A percentile compares a stretch with the other conserved stretches of the same genome.
phyloP scores from a whole-genome alignment of 2,113 vertebrate genomes.

The Lophura nycthemera region DNA sequence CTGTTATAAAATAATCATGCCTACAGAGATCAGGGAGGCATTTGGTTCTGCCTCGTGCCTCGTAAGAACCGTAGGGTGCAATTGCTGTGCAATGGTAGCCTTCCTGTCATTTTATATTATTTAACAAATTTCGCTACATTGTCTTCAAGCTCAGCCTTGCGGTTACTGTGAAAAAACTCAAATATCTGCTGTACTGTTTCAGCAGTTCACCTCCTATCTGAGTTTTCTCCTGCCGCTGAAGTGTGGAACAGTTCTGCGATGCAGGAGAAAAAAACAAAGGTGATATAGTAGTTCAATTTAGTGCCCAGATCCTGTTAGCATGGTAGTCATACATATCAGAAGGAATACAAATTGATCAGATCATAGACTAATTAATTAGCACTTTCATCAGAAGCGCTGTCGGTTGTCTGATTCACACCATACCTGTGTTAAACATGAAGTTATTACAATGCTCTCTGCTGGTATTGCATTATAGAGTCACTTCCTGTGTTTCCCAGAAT shows the following conservation, averaged over 20 bases:
- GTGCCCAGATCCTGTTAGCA: neutral
- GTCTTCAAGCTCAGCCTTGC: slow-evolving; percentile 58
- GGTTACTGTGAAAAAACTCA: slow-evolving; percentile 21
- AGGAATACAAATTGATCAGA: neutral
- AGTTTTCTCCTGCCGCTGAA: neutral
- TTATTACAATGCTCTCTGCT: neutral
- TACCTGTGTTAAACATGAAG: neutral
- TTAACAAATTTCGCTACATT: slow-evolving; percentile 48
- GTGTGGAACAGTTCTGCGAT: neutral
- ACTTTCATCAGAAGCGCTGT: neutral
- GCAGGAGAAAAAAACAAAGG: neutral
- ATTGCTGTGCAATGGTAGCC: slow-evolving; percentile 1
- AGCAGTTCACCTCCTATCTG: neutral
- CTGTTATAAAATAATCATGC: slow-evolving; percentile 50
- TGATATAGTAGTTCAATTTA: neutral
- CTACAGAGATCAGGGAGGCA: neutral
- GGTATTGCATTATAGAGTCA: neutral
- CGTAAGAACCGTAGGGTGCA: slow-evolving; percentile 20
- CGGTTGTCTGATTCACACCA: neutral
- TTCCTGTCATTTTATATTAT: slow-evolving; percentile 70
- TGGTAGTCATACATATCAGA: neutral
- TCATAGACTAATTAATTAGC: neutral
- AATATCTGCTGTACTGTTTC: slow-evolving; percentile 10
- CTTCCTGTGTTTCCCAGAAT: neutral
- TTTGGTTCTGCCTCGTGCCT: slow-evolving; percentile 62